Evolutionary conservation across 2,113 vertebrate species (phyloP).

Genomic region (Alaudala cheleensis): DNA sequence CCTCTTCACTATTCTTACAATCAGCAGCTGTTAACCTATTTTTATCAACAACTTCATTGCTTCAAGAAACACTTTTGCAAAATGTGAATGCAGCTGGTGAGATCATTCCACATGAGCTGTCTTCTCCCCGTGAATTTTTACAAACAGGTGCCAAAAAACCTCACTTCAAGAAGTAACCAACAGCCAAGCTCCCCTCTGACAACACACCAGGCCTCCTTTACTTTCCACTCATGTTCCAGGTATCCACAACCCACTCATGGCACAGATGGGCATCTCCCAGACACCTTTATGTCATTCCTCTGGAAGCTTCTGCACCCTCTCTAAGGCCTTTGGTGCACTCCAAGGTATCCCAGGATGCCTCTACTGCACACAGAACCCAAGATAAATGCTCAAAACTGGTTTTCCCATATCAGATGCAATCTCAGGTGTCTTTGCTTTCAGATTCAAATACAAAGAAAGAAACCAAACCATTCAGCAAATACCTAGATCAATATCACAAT

Average conservation of each 20-base stretch:
- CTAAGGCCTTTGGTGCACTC: neutral
- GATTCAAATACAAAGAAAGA: neutral
- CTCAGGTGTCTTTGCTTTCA: neutral
- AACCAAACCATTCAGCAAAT: neutral
- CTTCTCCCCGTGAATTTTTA: neutral
- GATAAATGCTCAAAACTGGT: neutral
- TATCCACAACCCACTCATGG: neutral
- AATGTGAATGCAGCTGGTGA: constrained; percentile 25
- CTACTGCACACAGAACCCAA: neutral
- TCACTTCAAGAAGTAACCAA: neutral
- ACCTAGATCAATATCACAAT: neutral
- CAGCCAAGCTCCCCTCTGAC: neutral
- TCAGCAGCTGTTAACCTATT: constrained; percentile 62
- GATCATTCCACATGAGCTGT: neutral
- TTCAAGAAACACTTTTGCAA: neutral
- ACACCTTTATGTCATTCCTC: neutral
- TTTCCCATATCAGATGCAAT: neutral
- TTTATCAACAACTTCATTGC: constrained; percentile 49
- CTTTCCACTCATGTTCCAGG: neutral
- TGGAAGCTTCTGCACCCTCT: neutral
- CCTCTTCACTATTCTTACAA: constrained; percentile 22
- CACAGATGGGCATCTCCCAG: neutral
- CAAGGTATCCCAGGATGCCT: neutral
- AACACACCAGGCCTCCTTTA: neutral
- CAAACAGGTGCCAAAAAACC: neutral